Evolutionary conservation across 1,140 invertebrate genomes (phyloP), one percentile per base, ranked within the genome.

Genomic region (Drosophila truncata): DNA sequence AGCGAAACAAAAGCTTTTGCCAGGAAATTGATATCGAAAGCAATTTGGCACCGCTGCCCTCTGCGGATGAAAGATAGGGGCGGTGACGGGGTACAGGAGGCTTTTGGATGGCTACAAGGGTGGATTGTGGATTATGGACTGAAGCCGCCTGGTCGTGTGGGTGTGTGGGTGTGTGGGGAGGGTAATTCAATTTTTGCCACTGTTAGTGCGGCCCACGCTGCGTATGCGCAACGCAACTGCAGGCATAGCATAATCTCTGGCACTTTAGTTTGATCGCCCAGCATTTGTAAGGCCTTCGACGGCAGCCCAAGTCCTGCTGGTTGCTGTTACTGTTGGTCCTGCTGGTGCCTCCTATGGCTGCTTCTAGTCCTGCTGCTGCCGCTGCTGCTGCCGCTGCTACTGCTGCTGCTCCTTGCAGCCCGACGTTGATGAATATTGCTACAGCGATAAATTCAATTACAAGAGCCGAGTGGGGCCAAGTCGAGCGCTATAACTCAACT

Each of bases 21-120:
- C 84, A 90, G 84, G 64, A 87, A 87, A 87, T 87, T 90, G 80
- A 90, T 87, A 87, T 87, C 84, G 80, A 84, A 83, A 78, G 84
- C 84, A 87, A 87, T 87, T 87, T 88, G 84, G 84, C 84, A 75
- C 35, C 46, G 52, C 47, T 74, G 57, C 39, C 75, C 66, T 55
- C 66, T 70, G 66, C 66, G 66, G 66, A 70, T 67, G 66, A 55
- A 63, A 70, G 66, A 70, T 70, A 70, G 39, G 49, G 27, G 18
- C 49, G 47, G 13, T 29, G 27, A 29, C 7, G 39, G n/a, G 3
- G n/a, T 8, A n/a, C 16, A 9, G 61, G 27, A 2, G 37, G 33
- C 31, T 25, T 50, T 16, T 11, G 46, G 47, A 63, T 54, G 63
- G 27, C 14, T 23, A n/a, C 23, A 42, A 50, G 55, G 33, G 16